Base-by-base conservation (phyloP, 1,140 invertebrate genomes). In the Lysiphlebus fabarum region DNA sequence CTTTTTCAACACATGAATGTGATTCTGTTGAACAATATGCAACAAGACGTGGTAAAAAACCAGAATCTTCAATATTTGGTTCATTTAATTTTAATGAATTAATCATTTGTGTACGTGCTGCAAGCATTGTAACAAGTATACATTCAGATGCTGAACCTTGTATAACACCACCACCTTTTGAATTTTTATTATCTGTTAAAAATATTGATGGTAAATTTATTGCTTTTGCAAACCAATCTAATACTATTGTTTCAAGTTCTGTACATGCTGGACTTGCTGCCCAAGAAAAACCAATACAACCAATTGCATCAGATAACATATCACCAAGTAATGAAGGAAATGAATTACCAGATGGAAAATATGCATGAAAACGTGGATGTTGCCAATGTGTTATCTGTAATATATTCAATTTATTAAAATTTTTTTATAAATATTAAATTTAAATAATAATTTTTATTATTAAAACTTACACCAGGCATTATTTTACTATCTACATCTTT, bases 231-330 rank as follows among this genome's bases (percentile, higher is more conserved):
- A 82, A 83, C 83, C 83, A 85, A 58, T 85, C 82, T 59, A 92
- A 72, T 1, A 94, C 85, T 45, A 94, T 85, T 0, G 86, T 89
- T 74, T 95, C 92, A 26, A 95, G 73, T 73, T 95, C 92, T 8
- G 90, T 90, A 65, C 90, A 90, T 2, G 90, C 89, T 5, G 92
- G 92, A 73, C 88, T 90, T 14, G 91, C 90, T 72, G 90, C 91
- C 95, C 95, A 98, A 6, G 94, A 96, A 75, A 98, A 97, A 56
- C 95, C 95, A 63, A 96, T 91, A 68, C 91, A 93, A 1, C 92
- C 93, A 49, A 98, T 90, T 38, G 91, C 91, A 75, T 95, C 90
- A 6, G 90, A 88, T 5, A 98, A 70, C 91, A 98, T 94, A 70
- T 96, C 93, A 5, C 89, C 96, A 12, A 98, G 78, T 48, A 98